Conservation (phyloP, 1,140 invertebrate species). For the Aculops lycopersici region DNA sequence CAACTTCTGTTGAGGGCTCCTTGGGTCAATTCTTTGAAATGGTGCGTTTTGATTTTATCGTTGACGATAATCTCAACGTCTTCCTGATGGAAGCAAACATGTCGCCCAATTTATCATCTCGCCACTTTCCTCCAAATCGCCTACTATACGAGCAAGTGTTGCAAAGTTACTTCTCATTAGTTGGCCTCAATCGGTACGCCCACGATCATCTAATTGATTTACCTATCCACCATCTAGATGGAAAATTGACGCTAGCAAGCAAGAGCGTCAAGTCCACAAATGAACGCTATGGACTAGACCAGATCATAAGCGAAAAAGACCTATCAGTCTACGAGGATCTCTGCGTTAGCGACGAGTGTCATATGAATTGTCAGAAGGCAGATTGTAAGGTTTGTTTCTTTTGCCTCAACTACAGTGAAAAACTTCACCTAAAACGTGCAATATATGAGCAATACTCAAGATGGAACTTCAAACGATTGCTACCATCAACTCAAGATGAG, state of each 20-base stretch:
- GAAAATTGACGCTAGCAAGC: not conserved
- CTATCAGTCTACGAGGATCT: conserved; percentile 35
- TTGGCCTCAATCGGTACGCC: not conserved
- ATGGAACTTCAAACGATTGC: conserved; percentile 15
- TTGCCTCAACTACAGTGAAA: conserved; percentile 30
- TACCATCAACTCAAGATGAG: conserved; percentile 13
- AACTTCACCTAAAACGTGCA: conserved; percentile 26
- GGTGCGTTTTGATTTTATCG: conserved; percentile 63
- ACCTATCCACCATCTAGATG: not conserved
- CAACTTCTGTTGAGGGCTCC: not conserved
- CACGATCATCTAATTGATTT: not conserved
- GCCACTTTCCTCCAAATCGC: conserved; percentile 55
- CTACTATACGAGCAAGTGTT: conserved; percentile 69
- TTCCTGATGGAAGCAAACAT: conserved; percentile 84
- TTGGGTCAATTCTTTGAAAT: conserved; percentile 44
- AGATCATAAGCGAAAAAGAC: conserved; percentile 42
- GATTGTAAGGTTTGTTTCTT: conserved; percentile 42
- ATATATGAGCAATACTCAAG: conserved; percentile 42
- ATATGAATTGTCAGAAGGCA: conserved; percentile 25
- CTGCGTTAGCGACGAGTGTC: conserved; percentile 26
- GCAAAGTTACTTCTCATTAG: not conserved
- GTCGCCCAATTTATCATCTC: conserved; percentile 80
- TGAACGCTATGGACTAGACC: conserved; percentile 21
- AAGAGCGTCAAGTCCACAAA: conserved; percentile 1
- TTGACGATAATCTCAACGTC: conserved; percentile 56